A percentile compares a stretch with the other conserved stretches of the same genome.
These are phyloP conservation scores for Sakesphorus luctuosus DNA, from an alignment of 2,113 vertebrate genomes.

Conservation along the genomic window DNA sequence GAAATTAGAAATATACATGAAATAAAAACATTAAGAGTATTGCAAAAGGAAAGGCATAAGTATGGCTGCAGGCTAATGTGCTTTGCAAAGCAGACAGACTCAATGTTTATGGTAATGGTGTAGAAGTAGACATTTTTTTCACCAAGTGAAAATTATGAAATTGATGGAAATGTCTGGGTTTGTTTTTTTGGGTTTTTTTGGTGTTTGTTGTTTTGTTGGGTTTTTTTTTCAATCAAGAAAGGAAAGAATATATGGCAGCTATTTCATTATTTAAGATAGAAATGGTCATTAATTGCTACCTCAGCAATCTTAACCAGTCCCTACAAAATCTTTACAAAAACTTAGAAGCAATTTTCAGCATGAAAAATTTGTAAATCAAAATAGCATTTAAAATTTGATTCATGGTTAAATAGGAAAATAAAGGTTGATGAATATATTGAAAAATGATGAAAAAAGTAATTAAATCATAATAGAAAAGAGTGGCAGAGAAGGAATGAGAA, in stretches of 20 bases:
- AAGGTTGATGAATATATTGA: neutral
- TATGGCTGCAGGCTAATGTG: neutral
- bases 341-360: neutral
- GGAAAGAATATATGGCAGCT: fast-evolving
- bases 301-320: neutral
- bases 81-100: neutral
- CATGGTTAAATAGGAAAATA: neutral
- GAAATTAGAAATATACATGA: neutral
- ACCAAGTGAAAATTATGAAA: neutral
- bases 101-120: neutral
- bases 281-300: neutral
- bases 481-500: neutral
- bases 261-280: neutral
- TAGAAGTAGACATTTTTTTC: neutral
- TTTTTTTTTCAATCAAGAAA: neutral
- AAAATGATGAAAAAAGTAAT: neutral
- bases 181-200: no score
- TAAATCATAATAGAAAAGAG: neutral
- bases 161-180: neutral
- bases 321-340: neutral
- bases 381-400: neutral
- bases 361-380: neutral
- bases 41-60: neutral
- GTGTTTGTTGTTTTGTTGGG: no score
- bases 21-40: neutral